Evolutionary conservation across 2,113 vertebrate species (phyloP), one percentile per base, ranked within the genome.

Genomic region (Opisthocomus hoazin): DNA sequence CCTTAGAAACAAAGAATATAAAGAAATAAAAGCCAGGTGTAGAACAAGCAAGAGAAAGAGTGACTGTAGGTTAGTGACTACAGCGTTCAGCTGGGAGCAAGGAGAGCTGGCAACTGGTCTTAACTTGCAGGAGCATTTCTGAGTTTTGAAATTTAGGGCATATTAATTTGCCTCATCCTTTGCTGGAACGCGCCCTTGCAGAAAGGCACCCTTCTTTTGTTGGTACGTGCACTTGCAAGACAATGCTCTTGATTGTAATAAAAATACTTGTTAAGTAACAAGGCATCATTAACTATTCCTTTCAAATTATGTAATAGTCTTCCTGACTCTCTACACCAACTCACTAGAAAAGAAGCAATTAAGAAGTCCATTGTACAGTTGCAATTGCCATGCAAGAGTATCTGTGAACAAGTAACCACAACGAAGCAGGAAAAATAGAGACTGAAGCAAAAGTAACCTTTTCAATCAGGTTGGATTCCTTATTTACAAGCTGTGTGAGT

Each of bases 401-500:
- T 83, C 30, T 60, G 51, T 79, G 92, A 94, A 93, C 86, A 96
- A 96, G 90, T 74, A 95, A 77, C 32, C 46, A 73, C 37, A 97
- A 97, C 27, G 54, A 95, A 75, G 86, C 83, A 70, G 58, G 70
- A 96, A 85, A 97, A 97, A 76, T 61, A 96, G 90, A 96, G 68
- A 98, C 75, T 94, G 97, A 98, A 98, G 88, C 80, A 94, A 97
- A 96, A 94, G 95, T 97, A 97, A 99, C 99, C 99, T 99, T 99
- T 98, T 99, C 99, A 98, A 99, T 99, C 97, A 99, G 98, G 98
- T 99, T 99, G 98, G 99, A 99, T 95, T 99, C 99, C 98, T 99
- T 99, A 98, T 99, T 99, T 98, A 99, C 99, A 98, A 99, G 99
- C 87, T 99, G 99, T 89, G 99, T 99, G 98, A 99, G 98, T 98